Evolutionary conservation across 2,888 invertebrate species (phyloP), one percentile per base, ranked within the genome.

Genomic region (Tachystola acroxantha): DNA sequence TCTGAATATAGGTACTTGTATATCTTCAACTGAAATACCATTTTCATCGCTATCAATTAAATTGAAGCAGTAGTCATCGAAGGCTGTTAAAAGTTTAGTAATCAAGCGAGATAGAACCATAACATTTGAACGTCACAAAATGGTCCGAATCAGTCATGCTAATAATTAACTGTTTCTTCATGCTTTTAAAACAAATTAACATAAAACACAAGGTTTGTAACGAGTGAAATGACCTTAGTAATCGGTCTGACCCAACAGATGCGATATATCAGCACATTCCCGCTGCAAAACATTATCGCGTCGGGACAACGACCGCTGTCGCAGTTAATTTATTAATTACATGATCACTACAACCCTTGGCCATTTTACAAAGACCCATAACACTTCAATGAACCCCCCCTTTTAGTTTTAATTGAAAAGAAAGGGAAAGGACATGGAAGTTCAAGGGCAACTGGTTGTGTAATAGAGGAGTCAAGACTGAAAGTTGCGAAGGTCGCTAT

Each of bases 311-410:
- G 82, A 84, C 84, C 84, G 72, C 71, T 56, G 58, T 50, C 64
- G 64, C 68, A 74, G 65, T 75, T 82, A 76, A 82, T 82, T 80
- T 82, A 84, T 81, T 82, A 85, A 85, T 84, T 82, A 75, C 69
- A 69, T 74, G 65, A 71, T 71, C 70, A 73, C n/a, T n/a, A n/a
- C n/a, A n/a, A n/a, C 57, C 57, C 56, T 57, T 57, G 55, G 32
- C 79, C 79, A 73, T 55, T 64, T 47, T 66, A 68, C 48, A 52
- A 36, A 52, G 76, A 75, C 49, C 75, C 52, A 46, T 47, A 50
- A 44, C 56, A 58, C 51, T 52, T 14, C 22, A 36, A 46, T 42
- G 37, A 40, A 45, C 44, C 37, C 38, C 48, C 48, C 50, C 43
- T 42, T 41, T 37, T 30, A 36, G 37, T 48, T 36, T 37, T 36